Base-by-base conservation (phyloP, 2,888 invertebrate species). In the Rhamnusium bicolor region DNA sequence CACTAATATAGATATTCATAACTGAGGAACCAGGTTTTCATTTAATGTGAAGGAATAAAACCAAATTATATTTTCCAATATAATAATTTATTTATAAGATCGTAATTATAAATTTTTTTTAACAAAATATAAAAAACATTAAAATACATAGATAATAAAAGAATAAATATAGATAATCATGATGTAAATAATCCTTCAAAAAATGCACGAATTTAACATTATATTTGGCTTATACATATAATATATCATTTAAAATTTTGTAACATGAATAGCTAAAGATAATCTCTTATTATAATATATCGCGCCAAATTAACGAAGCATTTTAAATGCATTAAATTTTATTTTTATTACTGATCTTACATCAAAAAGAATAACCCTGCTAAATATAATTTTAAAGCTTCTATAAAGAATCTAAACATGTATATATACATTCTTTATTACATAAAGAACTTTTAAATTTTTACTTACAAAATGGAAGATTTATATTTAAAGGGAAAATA, bases 311-410 rank as follows among this genome's bases (percentile, higher is more conserved):
- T 72, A 79, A 81, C 78, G 74, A 80, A 82, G 82, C 82, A 80
- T 81, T 81, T 75, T 66, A 29, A 78, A 82, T 82, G 81, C 80
- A 66, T 69, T 69, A 77, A 73, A 67, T 60, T 61, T 58, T 60
- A 60, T 49, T 51, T 63, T 73, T 62, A 61, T 65, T 74, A 71
- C 19, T 69, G 70, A 76, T 73, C 70, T 77, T 71, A 79, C 74
- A 75, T 75, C 76, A 67, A 81, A 66, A 80, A 77, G 67, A 77
- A 63, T 69, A 81, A 83, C 83, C 81, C 82, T 83, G 83, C 83
- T 82, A 81, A 77, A 80, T 78, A 81, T 74, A 76, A 77, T 79
- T 81, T 82, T 81, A 83, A 82, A 83, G 83, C 83, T 78, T 81
- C 81, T 83, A 80, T 75, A 78, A 78, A 73, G 73, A 74, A 73